Percentiles rank a stretch among this genome's conserved stretches.
Evolutionary conservation across 1,140 invertebrate genomes (phyloP).

Genomic region (Sitobion miscanthi): DNA sequence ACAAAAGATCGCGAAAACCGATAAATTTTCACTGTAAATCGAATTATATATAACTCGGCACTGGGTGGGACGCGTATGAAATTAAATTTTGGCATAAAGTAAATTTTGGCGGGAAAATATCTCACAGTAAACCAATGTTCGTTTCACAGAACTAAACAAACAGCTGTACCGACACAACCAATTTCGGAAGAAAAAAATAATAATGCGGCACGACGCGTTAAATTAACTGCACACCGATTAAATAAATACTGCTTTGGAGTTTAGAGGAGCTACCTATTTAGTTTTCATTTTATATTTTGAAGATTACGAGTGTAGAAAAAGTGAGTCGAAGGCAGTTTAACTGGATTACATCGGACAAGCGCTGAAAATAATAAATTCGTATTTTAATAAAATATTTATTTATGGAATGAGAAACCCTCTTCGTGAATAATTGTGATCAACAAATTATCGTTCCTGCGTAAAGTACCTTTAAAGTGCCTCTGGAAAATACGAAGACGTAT

Average conservation of each 20-base stretch:
- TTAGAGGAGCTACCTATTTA: not conserved
- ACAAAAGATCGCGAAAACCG: not conserved
- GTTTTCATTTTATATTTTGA: not conserved
- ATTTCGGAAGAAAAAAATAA: not conserved
- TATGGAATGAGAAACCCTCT: not conserved
- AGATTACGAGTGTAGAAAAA: not conserved
- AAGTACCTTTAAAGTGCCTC: not conserved
- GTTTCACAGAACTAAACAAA: constrained; percentile 14
- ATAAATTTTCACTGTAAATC: constrained; percentile 7
- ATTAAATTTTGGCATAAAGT: not conserved
- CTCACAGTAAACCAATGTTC: not conserved
- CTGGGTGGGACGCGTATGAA: not conserved
- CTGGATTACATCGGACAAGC: not conserved
- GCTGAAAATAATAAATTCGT: not conserved
- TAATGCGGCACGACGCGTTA: not conserved
- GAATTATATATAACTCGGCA: not conserved
- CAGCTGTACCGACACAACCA: not conserved
- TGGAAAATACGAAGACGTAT: not conserved
- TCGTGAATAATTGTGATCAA: not conserved
- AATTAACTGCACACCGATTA: not conserved
- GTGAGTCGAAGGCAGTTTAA: not conserved
- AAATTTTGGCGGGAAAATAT: not conserved
- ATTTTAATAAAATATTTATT: constrained; percentile 19
- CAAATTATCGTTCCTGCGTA: not conserved
- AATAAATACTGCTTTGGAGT: not conserved